phyloP scores from a whole-genome alignment of 2,113 vertebrate species.

The Spermophilus dauricus region DNA sequence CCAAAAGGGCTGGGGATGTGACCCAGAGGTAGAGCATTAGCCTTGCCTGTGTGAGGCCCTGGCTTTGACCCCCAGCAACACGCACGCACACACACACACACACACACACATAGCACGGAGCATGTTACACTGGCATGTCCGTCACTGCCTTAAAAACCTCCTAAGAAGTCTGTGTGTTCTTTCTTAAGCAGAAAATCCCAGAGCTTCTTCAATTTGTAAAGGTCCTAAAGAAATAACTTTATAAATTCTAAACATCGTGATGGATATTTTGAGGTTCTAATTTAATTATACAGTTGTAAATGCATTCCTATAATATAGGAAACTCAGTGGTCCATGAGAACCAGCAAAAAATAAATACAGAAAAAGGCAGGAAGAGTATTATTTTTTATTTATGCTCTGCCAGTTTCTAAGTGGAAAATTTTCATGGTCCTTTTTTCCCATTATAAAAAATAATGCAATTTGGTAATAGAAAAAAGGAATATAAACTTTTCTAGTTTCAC shows the following conservation, averaged over 20 bases:
- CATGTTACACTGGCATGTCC: accelerated
- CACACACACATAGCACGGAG: not conserved
- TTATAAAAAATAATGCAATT: conserved; percentile 3
- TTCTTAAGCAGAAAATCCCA: not conserved
- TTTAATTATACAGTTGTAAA: not conserved
- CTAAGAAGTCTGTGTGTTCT: not conserved
- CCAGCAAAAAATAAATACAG: not conserved
- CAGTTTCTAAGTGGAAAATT: not conserved
- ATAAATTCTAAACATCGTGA: not conserved
- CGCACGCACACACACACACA: not conserved
- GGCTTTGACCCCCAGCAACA: too few relatives aligned
- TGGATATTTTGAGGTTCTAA: not conserved
- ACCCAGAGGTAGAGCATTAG: too few relatives aligned
- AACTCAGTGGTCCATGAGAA: not conserved
- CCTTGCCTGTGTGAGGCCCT: too few relatives aligned
- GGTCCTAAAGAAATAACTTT: not conserved
- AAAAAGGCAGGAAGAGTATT: not conserved
- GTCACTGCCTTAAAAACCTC: not conserved
- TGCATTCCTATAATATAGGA: not conserved
- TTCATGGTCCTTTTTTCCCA: not conserved
- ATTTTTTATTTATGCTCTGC: not conserved
- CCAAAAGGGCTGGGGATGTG: too few relatives aligned
- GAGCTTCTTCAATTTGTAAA: not conserved
- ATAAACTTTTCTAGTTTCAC: not conserved
- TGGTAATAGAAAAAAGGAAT: not conserved